Evolutionary conservation across 1,140 invertebrate species (phyloP).

Genomic region (Caenorhabditis brenneri): DNA sequence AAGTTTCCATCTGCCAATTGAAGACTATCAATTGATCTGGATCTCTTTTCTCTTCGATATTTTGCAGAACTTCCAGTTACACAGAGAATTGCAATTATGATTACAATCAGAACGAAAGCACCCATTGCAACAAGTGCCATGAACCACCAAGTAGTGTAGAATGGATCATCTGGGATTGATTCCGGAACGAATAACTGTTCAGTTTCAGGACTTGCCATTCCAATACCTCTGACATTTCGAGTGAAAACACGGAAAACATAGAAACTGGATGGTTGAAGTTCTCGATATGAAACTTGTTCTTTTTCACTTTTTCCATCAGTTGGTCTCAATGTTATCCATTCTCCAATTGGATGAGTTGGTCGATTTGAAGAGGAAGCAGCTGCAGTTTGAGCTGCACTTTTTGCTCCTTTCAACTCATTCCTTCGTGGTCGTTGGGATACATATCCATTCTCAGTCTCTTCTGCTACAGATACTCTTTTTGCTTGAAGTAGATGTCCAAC

Average conservation of each 20-base stretch:
- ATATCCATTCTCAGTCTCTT: slow-evolving; percentile 4
- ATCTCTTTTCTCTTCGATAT: slow-evolving; percentile 13
- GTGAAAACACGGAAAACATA: slow-evolving; percentile 91
- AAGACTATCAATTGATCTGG: slow-evolving; percentile 37
- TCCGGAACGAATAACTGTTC: slow-evolving; percentile 77
- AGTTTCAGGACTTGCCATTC: slow-evolving; percentile 84
- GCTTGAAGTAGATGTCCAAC: slow-evolving; percentile 91
- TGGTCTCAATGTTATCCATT: slow-evolving; percentile 65
- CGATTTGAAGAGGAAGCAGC: slow-evolving; percentile 74
- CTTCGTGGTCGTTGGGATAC: slow-evolving; percentile 6
- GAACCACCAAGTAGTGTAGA: slow-evolving; percentile 71
- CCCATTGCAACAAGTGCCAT: slow-evolving; percentile 62
- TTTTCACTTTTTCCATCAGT: slow-evolving; percentile 47
- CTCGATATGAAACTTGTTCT: slow-evolving; percentile 61
- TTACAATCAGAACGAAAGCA: slow-evolving; percentile 62
- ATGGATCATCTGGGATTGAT: slow-evolving; percentile 71
- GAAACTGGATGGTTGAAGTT: slow-evolving; percentile 73
- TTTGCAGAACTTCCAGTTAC: slow-evolving; percentile 57
- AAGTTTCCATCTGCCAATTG: slow-evolving; percentile 51
- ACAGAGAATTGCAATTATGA: slow-evolving; percentile 63
- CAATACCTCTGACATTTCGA: slow-evolving; percentile 87
- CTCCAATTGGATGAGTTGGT: slow-evolving; percentile 62
- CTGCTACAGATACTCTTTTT: slow-evolving; percentile 74
- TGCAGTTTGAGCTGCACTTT: slow-evolving; percentile 47
- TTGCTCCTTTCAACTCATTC: slow-evolving; percentile 20